Evolutionary conservation across 2,888 invertebrate genomes (phyloP), one percentile per base, ranked within the genome.

Genomic region (Gortyna flavago): DNA sequence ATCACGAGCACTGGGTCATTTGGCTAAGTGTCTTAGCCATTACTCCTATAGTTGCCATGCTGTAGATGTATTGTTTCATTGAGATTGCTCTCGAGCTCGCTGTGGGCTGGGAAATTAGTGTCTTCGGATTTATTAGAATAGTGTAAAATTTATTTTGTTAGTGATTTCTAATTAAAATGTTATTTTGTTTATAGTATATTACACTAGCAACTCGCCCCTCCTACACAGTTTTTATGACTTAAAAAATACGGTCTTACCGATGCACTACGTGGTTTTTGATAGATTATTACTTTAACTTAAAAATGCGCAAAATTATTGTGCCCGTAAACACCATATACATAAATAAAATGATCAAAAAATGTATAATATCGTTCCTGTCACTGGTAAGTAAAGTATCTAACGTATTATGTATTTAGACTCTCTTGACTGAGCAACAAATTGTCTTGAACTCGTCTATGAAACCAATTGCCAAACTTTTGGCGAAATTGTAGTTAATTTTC

Each of bases 1-100:
- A 79, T 83, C 87, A 82, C 73, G 81, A 81, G 66, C 69, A 65
- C 68, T 80, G 74, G 79, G 77, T 84, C 79, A 88, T 84, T 81
- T 81, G 80, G 75, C 72, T 74, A 78, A 75, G 77, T 82, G 79
- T 70, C 81, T 79, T 67, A 29, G 77, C 70, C 74, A 79, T 87
- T 77, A 82, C 68, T 83, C 32, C 66, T 74, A 61, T 59, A 81
- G 59, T 77, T 72, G 32, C 38, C 16, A 48, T 41, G 48, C 32
- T 72, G 59, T 54, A 38, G 35, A 70, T 79, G 57, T 84, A 75
- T 70, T 75, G 54, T 80, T 80, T 84, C 61, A 70, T 74, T 80
- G 70, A 64, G 35, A 61, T 67, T 61, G 35, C 13, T 79, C 21
- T 54, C 51, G 8, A 57, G 61, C 4, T 57, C 2, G 18, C 51